These are phyloP conservation scores for Epinephelus awoara DNA, from an alignment of 2,797 vertebrate genomes.

Conservation along the genomic window DNA sequence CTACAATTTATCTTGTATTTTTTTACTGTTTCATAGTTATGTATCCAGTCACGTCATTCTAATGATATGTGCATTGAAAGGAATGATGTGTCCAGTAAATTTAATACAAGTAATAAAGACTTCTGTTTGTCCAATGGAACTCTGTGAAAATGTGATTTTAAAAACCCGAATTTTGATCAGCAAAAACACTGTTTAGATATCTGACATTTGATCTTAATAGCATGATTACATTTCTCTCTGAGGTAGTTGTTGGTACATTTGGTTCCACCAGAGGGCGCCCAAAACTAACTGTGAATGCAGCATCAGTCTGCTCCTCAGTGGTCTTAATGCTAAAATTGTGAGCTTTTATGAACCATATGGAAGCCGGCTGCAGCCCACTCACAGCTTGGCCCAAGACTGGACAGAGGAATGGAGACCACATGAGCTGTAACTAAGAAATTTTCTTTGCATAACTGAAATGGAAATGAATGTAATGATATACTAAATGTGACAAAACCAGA, in stretches of 20 bases:
- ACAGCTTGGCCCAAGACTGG: no score
- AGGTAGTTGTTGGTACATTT: slow-evolving; percentile 17
- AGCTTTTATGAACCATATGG: background rate
- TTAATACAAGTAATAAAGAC: background rate
- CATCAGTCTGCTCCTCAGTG: background rate
- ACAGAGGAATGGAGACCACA: no score
- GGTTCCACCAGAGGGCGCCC: slow-evolving; percentile 58
- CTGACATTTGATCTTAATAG: background rate
- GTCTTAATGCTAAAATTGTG: background rate
- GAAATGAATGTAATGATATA: no score
- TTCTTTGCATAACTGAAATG: no score
- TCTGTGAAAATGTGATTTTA: background rate
- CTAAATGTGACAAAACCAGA: no score
- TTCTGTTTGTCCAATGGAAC: slow-evolving; percentile 1
- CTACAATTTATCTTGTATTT: background rate
- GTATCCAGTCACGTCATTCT: background rate
- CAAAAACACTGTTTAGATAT: background rate
- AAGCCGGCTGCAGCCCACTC: background rate
- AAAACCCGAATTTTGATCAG: background rate
- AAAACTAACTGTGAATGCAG: background rate
- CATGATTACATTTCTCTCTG: background rate
- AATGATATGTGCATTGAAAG: background rate
- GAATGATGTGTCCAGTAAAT: background rate
- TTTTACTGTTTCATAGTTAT: background rate
- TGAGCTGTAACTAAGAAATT: no score